These are phyloP conservation scores for Illadopsis cleaveri DNA, from an alignment of 2,113 vertebrate species.

Conservation along the genomic window DNA sequence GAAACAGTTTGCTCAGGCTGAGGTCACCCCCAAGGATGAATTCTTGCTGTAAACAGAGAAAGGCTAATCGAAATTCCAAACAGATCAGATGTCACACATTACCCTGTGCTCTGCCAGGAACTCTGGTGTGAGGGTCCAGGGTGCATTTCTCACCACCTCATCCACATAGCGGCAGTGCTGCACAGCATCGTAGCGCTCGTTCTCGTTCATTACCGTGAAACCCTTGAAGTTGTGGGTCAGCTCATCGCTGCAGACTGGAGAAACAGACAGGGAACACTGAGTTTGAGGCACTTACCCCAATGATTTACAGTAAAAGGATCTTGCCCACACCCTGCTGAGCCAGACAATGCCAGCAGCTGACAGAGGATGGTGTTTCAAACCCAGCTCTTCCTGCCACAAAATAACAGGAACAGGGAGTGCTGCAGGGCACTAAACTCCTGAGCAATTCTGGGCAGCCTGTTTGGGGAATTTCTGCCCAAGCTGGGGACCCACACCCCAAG, in stretches of 20 bases:
- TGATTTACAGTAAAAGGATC: neutral
- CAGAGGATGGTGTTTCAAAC: neutral
- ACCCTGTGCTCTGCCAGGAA: conserved; percentile 92
- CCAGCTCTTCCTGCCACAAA: neutral
- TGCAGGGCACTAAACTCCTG: neutral
- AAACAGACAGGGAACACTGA: neutral
- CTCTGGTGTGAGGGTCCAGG: conserved; percentile 92
- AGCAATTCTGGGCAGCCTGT: neutral
- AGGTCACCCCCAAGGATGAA: neutral
- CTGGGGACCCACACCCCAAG: neutral
- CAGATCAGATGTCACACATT: neutral
- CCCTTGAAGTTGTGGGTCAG: conserved; percentile 97
- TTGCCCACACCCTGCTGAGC: neutral
- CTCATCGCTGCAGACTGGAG: conserved; percentile 94
- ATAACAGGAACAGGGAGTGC: fast-evolving
- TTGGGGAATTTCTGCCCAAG: neutral
- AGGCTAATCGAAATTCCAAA: neutral
- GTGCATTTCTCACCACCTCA: conserved; percentile 93
- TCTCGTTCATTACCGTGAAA: conserved; percentile 98
- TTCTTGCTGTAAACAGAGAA: neutral
- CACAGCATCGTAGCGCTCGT: conserved; percentile 92
- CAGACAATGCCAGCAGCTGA: neutral
- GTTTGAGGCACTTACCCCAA: neutral
- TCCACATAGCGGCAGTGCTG: conserved; percentile 98
- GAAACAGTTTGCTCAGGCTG: neutral